Conservation (phyloP, 2,797 vertebrate genomes). For the Enteromius fasciolatus region DNA sequence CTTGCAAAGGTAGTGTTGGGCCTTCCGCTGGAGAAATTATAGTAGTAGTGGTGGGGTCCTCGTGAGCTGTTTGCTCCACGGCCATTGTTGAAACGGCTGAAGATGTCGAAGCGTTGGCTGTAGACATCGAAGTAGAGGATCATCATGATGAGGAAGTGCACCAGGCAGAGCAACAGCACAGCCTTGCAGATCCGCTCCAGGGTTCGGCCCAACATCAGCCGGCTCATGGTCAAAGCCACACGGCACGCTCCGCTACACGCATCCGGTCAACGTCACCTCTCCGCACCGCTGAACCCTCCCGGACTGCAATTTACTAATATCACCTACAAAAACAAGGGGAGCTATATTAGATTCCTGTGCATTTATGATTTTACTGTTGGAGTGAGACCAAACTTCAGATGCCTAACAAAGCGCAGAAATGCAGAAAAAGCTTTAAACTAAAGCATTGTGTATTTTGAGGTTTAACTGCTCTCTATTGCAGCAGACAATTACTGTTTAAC, state of each 20-base stretch:
- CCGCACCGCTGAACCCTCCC: conserved; percentile 34
- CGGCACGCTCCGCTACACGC: conserved; percentile 65
- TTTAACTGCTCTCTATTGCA: conserved; percentile 12
- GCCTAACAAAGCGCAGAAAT: background rate
- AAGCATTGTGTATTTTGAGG: background rate
- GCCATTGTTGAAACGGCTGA: conserved; percentile 92
- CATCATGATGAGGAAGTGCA: conserved; percentile 98
- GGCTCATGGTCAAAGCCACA: conserved; percentile 91
- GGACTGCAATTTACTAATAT: conserved; percentile 24
- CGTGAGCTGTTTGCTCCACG: conserved; percentile 71
- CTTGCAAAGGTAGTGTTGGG: conserved; percentile 86
- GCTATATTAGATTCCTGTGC: background rate
- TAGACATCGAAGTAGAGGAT: conserved; percentile 99
- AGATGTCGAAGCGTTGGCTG: conserved; percentile 95
- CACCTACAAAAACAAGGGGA: conserved; percentile 35
- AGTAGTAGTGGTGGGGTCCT: conserved; percentile 81
- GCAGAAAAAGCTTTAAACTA: background rate
- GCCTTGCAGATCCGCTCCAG: conserved; percentile 99
- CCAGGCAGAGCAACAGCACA: conserved; percentile 95
- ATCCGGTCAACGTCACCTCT: conserved; percentile 66
- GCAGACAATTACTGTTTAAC: conserved; percentile 20
- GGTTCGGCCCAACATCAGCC: conserved; percentile 97
- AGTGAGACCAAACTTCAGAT: background rate
- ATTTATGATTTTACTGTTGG: background rate
- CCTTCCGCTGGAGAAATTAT: conserved; percentile 84